These are phyloP conservation scores for Chloroceryle inda DNA, from an alignment of 2,797 vertebrate species.

Conservation along the genomic window DNA sequence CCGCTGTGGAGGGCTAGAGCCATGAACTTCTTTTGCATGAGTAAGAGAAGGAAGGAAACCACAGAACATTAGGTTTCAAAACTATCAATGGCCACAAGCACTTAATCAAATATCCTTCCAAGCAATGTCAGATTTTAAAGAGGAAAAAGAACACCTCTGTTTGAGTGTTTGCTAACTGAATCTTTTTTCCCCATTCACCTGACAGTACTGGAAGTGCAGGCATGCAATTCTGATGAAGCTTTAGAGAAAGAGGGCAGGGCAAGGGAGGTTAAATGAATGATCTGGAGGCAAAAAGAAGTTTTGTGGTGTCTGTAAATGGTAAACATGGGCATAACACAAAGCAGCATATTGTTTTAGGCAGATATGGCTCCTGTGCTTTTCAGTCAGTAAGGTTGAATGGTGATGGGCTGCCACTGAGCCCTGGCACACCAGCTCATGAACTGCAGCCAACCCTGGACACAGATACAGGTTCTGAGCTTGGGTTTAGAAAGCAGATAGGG, in stretches of 20 bases:
- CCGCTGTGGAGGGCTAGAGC: background rate
- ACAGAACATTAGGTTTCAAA: background rate
- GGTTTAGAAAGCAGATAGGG: background rate
- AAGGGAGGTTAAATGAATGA: background rate
- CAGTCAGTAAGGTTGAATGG: background rate
- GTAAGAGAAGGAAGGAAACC: background rate
- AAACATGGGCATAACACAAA: background rate
- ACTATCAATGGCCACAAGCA: background rate
- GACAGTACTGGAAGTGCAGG: background rate
- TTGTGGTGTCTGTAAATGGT: background rate
- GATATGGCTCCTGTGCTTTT: background rate
- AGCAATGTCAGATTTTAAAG: background rate
- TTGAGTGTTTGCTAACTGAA: background rate
- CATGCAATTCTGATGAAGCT: background rate
- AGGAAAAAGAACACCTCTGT: background rate
- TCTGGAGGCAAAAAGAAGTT: background rate
- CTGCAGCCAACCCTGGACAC: accelerated
- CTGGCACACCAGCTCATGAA: background rate
- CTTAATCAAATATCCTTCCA: background rate
- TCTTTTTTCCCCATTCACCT: background rate
- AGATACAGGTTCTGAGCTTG: background rate
- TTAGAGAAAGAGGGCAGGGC: background rate
- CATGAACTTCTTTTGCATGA: background rate
- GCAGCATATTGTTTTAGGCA: background rate
- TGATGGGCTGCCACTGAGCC: background rate